These are phyloP conservation scores for Pterocles gutturalis DNA, from an alignment of 2,113 vertebrate genomes.

Conservation along the genomic window DNA sequence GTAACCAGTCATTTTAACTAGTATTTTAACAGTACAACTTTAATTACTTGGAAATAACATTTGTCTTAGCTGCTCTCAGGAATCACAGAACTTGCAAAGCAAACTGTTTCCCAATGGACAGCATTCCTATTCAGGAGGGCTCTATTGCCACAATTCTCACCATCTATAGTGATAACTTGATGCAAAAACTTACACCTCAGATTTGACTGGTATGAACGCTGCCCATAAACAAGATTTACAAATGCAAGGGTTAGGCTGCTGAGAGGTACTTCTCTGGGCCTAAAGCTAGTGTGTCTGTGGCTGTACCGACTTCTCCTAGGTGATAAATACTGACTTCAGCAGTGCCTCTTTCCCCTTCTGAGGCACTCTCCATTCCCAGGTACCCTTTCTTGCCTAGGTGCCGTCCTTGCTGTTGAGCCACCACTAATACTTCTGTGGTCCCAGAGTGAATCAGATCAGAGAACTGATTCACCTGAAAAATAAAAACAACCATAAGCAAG, in stretches of 20 bases:
- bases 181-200: not conserved
- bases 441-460: not conserved
- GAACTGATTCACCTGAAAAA: not conserved
- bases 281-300: not conserved
- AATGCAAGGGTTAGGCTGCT: not conserved
- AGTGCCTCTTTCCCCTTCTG: not conserved
- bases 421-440: not conserved
- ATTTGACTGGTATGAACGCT: not conserved
- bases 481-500: not conserved
- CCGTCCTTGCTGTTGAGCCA: not conserved
- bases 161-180: not conserved
- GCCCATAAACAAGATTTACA: not conserved
- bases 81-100: not conserved
- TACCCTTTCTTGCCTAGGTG: not conserved
- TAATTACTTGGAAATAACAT: not conserved
- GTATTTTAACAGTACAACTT: slow-evolving; percentile 26
- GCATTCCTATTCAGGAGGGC: not conserved
- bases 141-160: not conserved
- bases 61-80: not conserved
- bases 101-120: not conserved
- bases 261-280: not conserved
- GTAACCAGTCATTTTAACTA: not conserved
- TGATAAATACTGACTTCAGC: not conserved
- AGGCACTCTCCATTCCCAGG: not conserved
- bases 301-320: not conserved